These are phyloP conservation scores for Pemphredon lugubris DNA, from an alignment of 2,888 invertebrate genomes.

Conservation along the genomic window DNA sequence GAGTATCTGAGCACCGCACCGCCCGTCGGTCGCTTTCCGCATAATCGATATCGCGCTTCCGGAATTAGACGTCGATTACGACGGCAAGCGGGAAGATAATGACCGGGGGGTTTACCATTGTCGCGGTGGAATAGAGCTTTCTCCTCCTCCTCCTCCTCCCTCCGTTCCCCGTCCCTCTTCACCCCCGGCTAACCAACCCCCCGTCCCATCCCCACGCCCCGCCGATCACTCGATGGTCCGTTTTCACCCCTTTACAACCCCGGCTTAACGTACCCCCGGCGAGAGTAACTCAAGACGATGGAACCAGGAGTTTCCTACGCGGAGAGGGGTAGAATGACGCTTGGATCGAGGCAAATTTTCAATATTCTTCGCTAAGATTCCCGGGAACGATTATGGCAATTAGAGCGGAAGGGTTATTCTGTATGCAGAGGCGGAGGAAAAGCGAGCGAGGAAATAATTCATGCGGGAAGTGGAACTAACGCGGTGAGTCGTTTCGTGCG, in stretches of 20 bases:
- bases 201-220: conserved; percentile 1
- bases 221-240: conserved; percentile 4
- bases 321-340: conserved; percentile 35
- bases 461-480: conserved; percentile 44
- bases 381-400: conserved; percentile 50
- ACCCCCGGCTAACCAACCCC: neutral
- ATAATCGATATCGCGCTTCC: conserved; percentile 58
- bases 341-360: conserved; percentile 53
- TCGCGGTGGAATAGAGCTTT: conserved; percentile 15
- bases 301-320: conserved; percentile 26
- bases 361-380: conserved; percentile 41
- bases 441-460: conserved; percentile 38
- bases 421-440: conserved; percentile 19
- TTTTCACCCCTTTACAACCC: conserved; percentile 29
- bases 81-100: conserved; percentile 39
- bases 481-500: conserved; percentile 32
- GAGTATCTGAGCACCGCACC: too few relatives aligned
- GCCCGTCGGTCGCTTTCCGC: conserved; percentile 32
- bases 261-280: conserved; percentile 14
- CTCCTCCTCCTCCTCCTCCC: neutral
- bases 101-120: conserved; percentile 35
- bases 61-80: conserved; percentile 55
- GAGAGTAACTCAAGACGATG: conserved; percentile 36
- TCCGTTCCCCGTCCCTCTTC: neutral
- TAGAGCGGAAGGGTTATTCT: conserved; percentile 38